Evolutionary conservation across 2,797 vertebrate species (phyloP).

Genomic region (Rhynchotus rufescens): DNA sequence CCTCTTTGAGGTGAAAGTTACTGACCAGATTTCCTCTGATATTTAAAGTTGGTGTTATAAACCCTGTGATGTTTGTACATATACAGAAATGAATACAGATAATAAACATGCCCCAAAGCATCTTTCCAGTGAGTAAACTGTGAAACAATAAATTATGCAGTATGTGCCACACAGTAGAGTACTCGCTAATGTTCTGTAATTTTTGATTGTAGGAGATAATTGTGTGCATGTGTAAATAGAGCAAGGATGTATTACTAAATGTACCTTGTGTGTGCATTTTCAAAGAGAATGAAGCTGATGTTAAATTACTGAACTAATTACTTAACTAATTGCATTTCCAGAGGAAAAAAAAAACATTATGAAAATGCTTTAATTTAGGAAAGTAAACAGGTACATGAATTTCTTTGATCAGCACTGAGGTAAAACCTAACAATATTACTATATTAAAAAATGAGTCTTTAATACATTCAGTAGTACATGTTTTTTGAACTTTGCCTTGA

Average conservation of each 20-base stretch:
- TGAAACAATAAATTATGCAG: neutral
- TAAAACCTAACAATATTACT: neutral
- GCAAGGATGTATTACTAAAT: neutral
- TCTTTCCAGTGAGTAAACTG: neutral
- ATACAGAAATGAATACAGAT: neutral
- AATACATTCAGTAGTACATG: neutral
- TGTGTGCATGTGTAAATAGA: neutral
- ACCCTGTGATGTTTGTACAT: neutral
- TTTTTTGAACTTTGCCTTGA: neutral
- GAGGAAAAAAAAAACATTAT: neutral
- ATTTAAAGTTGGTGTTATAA: neutral
- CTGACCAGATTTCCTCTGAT: neutral
- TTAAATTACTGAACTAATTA: neutral
- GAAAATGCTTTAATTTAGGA: neutral
- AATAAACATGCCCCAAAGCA: neutral
- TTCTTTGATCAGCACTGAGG: neutral
- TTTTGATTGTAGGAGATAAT: neutral
- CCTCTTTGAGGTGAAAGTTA: neutral
- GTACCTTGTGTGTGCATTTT: neutral
- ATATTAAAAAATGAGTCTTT: neutral
- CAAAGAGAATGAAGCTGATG: neutral
- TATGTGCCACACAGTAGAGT: neutral
- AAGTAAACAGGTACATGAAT: neutral
- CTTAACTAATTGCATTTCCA: neutral
- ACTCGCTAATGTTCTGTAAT: neutral